These are phyloP conservation scores for Syndactyla subalaris DNA, from an alignment of 2,797 vertebrate species.

Conservation along the genomic window DNA sequence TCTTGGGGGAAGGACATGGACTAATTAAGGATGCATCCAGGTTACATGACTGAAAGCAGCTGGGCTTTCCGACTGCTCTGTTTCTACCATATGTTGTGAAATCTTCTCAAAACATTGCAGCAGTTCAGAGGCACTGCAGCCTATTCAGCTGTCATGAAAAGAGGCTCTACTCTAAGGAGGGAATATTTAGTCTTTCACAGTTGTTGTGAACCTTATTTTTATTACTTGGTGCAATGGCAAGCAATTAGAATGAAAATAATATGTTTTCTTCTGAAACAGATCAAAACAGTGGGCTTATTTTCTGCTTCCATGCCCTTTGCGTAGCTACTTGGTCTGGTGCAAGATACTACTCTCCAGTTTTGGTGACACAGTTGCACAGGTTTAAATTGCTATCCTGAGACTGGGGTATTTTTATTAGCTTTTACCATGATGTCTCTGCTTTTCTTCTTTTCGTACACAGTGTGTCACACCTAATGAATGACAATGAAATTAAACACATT, in stretches of 20 bases:
- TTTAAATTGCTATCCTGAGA: not conserved
- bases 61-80: not conserved
- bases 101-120: slow-evolving; percentile 28
- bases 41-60: slow-evolving; percentile 35
- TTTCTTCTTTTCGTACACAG: not conserved
- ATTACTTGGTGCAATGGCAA: not conserved
- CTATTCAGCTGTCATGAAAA: not conserved
- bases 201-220: not conserved
- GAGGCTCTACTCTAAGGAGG: not conserved
- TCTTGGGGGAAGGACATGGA: slow-evolving; percentile 26
- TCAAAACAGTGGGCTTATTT: not conserved
- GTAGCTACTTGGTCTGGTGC: not conserved
- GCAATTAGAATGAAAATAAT: not conserved
- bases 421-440: not conserved
- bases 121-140: not conserved
- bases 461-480: not conserved
- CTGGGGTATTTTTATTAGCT: not conserved
- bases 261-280: not conserved
- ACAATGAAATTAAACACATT: not conserved
- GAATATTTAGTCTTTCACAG: not conserved
- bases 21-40: slow-evolving; percentile 28
- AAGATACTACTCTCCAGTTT: not conserved
- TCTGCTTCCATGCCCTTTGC: not conserved
- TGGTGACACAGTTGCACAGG: not conserved
- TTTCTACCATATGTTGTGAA: slow-evolving; percentile 52